These are phyloP conservation scores for Meandrina meandrites DNA, from an alignment of 92 coral and sea anemone species.

Conservation along the genomic window DNA sequence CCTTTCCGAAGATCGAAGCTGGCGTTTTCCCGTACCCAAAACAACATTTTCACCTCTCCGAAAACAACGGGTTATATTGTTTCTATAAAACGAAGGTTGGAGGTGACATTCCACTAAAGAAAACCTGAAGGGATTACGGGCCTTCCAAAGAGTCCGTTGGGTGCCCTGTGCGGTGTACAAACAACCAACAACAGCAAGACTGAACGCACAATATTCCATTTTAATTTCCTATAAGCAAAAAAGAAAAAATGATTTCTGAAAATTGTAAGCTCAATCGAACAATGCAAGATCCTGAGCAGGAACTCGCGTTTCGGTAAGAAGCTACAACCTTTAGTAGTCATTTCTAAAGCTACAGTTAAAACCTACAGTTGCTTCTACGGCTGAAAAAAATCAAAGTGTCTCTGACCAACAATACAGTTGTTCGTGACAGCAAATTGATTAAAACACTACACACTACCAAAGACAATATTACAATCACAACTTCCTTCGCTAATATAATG, in stretches of 20 bases:
- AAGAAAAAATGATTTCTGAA: background rate
- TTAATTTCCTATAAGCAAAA: slow-evolving; percentile 40
- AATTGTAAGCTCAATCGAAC: slow-evolving; percentile 22
- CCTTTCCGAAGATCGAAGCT: no score
- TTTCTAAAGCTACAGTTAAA: slow-evolving; percentile 26
- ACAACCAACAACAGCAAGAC: background rate
- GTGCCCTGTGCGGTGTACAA: no score
- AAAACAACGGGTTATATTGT: no score
- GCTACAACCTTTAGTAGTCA: slow-evolving; percentile 29
- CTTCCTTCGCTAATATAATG: slow-evolving; percentile 1
- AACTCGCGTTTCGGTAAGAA: slow-evolving; percentile 28
- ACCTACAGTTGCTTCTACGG: background rate
- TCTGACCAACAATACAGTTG: background rate
- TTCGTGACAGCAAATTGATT: background rate
- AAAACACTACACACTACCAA: background rate
- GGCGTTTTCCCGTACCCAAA: no score
- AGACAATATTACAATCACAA: background rate
- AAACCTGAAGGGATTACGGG: no score
- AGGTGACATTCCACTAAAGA: no score
- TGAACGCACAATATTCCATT: slow-evolving; percentile 32
- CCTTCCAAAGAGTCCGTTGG: no score
- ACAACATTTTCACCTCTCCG: no score
- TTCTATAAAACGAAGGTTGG: no score
- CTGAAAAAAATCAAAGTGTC: background rate
- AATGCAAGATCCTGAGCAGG: slow-evolving; percentile 28